Conservation (phyloP, 2,888 invertebrate species). For the Drosophila barbarae region DNA sequence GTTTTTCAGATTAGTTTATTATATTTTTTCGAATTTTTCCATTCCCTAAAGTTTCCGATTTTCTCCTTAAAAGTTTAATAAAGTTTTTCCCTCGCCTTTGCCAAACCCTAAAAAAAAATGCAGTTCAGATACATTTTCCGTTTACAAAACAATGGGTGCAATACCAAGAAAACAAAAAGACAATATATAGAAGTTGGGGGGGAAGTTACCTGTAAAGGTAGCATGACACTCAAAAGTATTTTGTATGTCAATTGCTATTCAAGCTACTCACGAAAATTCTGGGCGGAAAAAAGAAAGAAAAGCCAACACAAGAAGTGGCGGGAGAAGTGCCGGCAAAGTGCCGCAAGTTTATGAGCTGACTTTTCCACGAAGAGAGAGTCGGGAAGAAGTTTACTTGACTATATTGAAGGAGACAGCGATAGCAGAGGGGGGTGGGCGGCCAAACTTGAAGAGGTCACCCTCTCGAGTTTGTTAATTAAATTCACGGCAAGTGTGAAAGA, state of each 20-base stretch:
- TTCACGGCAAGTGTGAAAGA: conserved; percentile 41
- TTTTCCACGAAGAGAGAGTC: conserved; percentile 25
- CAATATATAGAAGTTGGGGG: not conserved
- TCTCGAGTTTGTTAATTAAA: conserved; percentile 47
- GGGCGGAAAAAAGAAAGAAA: not conserved
- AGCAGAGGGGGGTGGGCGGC: not conserved
- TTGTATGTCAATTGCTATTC: conserved; percentile 74
- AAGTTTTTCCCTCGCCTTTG: conserved; percentile 29
- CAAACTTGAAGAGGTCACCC: conserved; percentile 26
- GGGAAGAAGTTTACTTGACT: conserved; percentile 41
- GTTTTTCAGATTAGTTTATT: not conserved
- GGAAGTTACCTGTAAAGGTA: conserved; percentile 27
- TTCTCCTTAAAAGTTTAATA: conserved; percentile 42
- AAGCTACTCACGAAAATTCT: conserved; percentile 63
- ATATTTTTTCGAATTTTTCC: not conserved
- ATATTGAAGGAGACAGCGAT: conserved; percentile 8
- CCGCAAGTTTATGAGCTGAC: conserved; percentile 45
- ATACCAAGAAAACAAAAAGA: conserved; percentile 1
- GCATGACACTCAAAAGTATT: conserved; percentile 56
- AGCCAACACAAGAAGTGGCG: not conserved
- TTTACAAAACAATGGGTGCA: conserved; percentile 43
- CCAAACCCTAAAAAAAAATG: conserved; percentile 29
- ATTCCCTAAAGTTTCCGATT: not conserved
- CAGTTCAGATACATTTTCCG: conserved; percentile 42
- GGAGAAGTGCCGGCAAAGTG: conserved; percentile 32